phyloP scores from a whole-genome alignment of 2,797 vertebrate species.

The Gymnodraco acuticeps region DNA sequence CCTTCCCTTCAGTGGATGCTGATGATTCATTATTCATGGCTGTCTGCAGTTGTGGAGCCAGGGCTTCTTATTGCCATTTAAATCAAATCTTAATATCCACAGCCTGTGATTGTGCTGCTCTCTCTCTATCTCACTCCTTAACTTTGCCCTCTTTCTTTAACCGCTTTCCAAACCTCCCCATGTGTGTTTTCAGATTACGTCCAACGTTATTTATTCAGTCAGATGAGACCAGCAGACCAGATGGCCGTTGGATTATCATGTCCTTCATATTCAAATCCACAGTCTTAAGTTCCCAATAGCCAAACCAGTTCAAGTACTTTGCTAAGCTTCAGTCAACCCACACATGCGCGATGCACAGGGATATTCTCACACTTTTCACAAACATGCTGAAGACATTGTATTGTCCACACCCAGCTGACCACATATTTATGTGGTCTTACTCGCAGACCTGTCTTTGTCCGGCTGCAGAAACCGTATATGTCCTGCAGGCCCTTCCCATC shows the following conservation, averaged over 20 bases:
- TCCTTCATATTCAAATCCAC: constrained; percentile 87
- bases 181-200: constrained; percentile 86
- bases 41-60: constrained; percentile 74
- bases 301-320: constrained; percentile 77
- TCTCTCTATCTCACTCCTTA: constrained; percentile 61
- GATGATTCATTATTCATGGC: constrained; percentile 83
- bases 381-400: constrained; percentile 65
- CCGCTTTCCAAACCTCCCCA: constrained; percentile 62
- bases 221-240: constrained; percentile 84
- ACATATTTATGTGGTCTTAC: constrained; percentile 69
- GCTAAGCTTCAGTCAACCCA: constrained; percentile 59
- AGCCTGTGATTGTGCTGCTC: constrained; percentile 52
- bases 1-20: constrained; percentile 59
- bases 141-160: constrained; percentile 73
- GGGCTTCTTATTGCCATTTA: constrained; percentile 84
- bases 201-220: constrained; percentile 83
- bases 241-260: constrained; percentile 87
- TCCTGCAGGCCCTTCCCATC: constrained; percentile 86
- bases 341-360: constrained; percentile 46
- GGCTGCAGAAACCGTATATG: constrained; percentile 81
- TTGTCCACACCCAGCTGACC: constrained; percentile 73
- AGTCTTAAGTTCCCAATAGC: constrained; percentile 78
- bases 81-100: constrained; percentile 83
- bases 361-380: constrained; percentile 62
- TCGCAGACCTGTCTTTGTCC: constrained; percentile 78